phyloP scores from a whole-genome alignment of 2,113 vertebrate genomes.

The Notothenia coriiceps region DNA sequence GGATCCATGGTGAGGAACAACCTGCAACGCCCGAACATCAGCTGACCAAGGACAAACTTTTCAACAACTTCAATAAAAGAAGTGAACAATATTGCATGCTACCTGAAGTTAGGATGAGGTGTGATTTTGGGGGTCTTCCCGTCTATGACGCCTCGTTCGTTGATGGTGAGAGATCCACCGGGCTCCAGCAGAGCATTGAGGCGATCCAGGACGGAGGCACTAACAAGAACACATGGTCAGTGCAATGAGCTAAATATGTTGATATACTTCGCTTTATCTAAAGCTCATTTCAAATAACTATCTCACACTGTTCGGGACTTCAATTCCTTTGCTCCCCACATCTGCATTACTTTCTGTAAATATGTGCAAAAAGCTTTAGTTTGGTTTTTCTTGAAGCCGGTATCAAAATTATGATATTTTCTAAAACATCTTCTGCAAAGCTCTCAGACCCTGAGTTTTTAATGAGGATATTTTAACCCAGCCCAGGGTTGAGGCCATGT shows the following conservation, averaged over 20 bases:
- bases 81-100: neutral
- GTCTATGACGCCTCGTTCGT: slow-evolving; percentile 94
- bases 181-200: slow-evolving; percentile 97
- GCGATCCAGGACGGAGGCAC: slow-evolving; percentile 96
- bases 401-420: neutral
- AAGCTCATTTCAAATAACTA: neutral
- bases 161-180: slow-evolving; percentile 93
- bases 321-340: neutral
- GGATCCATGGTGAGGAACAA: slow-evolving; percentile 98
- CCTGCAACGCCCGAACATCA: slow-evolving; percentile 73
- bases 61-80: neutral
- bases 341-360: neutral
- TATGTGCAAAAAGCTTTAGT: neutral
- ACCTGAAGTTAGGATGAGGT: slow-evolving; percentile 98
- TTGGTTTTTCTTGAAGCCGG: neutral
- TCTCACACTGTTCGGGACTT: neutral
- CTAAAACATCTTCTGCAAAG: neutral
- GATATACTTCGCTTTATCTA: neutral
- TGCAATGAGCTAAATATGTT: too few relatives aligned
- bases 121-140: slow-evolving; percentile 89
- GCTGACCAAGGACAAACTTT: neutral
- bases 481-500: too few relatives aligned
- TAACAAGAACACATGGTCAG: slow-evolving; percentile 57
- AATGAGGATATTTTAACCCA: neutral
- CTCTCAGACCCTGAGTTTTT: neutral